Conservation (phyloP, 2,113 vertebrate species). For the Paradisaea rubra region DNA sequence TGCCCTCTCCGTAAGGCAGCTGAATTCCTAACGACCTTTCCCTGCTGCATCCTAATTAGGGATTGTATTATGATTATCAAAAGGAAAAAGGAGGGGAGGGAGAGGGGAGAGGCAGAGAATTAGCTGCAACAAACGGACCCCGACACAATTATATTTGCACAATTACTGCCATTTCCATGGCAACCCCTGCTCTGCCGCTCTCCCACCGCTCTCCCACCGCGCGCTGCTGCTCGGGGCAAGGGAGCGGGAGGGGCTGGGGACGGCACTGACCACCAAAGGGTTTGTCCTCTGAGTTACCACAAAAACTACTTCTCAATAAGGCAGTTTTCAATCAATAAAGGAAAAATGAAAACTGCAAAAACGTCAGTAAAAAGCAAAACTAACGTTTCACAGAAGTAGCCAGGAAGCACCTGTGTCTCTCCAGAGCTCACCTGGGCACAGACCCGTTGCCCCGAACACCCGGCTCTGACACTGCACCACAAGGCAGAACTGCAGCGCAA, state of each 20-base stretch:
- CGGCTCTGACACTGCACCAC: not conserved
- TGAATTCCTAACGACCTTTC: constrained; percentile 4
- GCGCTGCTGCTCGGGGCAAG: not conserved
- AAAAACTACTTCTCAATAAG: not conserved
- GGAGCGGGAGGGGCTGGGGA: not conserved
- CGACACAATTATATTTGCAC: constrained; percentile 48
- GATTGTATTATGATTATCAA: constrained; percentile 26
- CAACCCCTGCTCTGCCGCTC: not conserved
- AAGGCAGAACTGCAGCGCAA: not conserved
- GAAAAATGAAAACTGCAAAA: not conserved
- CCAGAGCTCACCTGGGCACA: not conserved
- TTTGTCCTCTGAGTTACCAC: not conserved
- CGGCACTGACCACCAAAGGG: not conserved
- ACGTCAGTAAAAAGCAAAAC: not conserved
- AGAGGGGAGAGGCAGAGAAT: not conserved
- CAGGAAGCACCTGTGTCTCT: not conserved
- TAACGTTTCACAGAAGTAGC: not conserved
- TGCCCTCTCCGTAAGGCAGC: not conserved
- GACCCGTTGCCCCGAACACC: rapidly evolving
- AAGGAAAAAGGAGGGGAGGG: not conserved
- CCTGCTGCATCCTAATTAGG: constrained; percentile 48
- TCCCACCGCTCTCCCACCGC: not conserved
- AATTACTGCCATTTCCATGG: constrained; percentile 47
- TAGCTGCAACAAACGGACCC: constrained; percentile 21
- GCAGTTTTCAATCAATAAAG: not conserved